Base-by-base conservation (phyloP, 2,888 invertebrate species). In the Heliconius hortense region DNA sequence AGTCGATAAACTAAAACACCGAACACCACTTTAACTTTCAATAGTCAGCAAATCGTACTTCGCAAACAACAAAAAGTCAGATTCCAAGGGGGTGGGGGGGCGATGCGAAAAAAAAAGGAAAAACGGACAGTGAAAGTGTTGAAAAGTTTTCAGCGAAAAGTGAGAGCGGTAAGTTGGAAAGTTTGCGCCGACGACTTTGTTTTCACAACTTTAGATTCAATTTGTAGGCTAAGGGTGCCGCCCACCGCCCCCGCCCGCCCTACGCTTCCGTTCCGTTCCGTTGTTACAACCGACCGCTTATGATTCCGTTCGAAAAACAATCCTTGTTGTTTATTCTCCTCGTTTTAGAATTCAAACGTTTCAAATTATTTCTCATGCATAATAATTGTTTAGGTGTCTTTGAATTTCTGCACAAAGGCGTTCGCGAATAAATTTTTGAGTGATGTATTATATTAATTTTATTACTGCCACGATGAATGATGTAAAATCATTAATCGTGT, bases 131-230 rank as follows among this genome's bases (percentile, higher is more conserved):
- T 76, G 92, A 92, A 89, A 92, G 92, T 88, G 87, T 81, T 86
- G 82, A 84, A 89, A 92, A 92, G 87, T 91, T 93, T 88, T 81
- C 87, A 84, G 78, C 81, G 84, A 85, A 92, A 89, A 93, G 91
- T 84, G 91, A 93, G 87, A 93, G 90, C 88, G 82, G 80, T 77
- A 82, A 85, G 84, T 87, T 83, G 88, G 84, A 89, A 93, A 92
- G 89, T 93, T 92, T 75, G 86, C 82, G 83, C 81, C 81, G 81
- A 82, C 78, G 88, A 91, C 89, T 90, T 92, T 93, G 93, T 93
- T 93, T 88, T 87, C 84, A 82, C 84, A 91, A 93, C 89, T 92
- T 91, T 86, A 85, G 85, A 89, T 90, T 89, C 90, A 89, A 91
- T 92, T 89, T 87, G 86, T 85, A 79, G 87, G 88, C 84, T 81